Base-by-base conservation (phyloP, 1,140 invertebrate genomes). In the Drosophila bocqueti region DNA sequence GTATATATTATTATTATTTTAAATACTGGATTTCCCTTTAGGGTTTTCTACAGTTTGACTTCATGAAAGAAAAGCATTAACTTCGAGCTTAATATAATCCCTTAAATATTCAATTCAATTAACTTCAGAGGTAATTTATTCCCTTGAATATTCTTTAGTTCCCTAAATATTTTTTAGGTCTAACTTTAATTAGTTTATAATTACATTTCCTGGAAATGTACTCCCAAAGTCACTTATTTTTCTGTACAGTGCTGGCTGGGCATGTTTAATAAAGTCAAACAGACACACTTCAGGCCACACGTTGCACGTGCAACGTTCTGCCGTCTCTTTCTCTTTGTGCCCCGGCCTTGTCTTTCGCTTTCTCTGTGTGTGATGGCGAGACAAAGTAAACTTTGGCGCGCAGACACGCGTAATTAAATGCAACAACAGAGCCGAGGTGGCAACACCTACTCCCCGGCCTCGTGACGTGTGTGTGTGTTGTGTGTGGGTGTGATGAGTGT, bases 371-470 rank as follows among this genome's bases (percentile, higher is more conserved):
- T 52, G 60, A 79, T 86, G 82, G 79, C 83, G 83, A 85, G 83
- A 82, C 83, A 85, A 86, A 86, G 83, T 82, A 82, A 85, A 85
- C 83, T 87, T 79, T 78, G 65, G 66, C 69, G 83, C 68, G 55
- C 80, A 78, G 80, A 83, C 84, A 89, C 80, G 84, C 81, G 84
- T 83, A 87, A 87, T 87, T 87, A 87, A 87, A 86, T 89, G 83
- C 83, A 86, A 87, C 83, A 86, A 80, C 83, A 79, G 83, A 63
- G 49, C 34, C 55, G 65, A 72, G 79, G 62, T 61, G 83, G 59
- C 46, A 55, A 62, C 43, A 36, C 47, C 46, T 59, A 36, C 18
- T 24, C 29, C 50, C 50, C 6, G 4, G n/a, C 50, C 29, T 18
- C 26, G 3, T 49, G 21, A 2, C 21, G 21, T 24, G 21, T 24